Percentiles rank a stretch among this genome's conserved stretches.
Conservation (phyloP, 2,113 vertebrate species). For the Orcinus orca region DNA sequence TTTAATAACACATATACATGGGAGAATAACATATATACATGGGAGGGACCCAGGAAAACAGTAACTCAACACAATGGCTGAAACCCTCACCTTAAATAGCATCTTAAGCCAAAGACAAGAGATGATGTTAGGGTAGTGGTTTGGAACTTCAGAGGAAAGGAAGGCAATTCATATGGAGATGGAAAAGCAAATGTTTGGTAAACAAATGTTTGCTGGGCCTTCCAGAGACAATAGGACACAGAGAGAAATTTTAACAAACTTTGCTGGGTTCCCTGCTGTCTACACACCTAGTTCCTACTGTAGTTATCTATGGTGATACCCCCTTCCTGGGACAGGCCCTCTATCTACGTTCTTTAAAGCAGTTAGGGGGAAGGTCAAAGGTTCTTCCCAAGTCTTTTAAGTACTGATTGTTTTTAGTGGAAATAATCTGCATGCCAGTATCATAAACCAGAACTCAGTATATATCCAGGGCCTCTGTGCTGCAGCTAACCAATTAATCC, state of each 20-base stretch:
- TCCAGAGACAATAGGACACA: not conserved
- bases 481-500: not conserved
- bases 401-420: not conserved
- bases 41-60: not conserved
- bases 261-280: not conserved
- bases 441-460: not conserved
- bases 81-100: not conserved
- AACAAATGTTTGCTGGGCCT: not conserved
- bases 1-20: not conserved
- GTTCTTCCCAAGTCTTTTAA: not conserved
- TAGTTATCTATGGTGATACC: not conserved
- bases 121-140: not conserved
- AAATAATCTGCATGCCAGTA: not conserved
- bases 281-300: not conserved
- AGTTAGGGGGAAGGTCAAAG: not conserved
- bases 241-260: not conserved
- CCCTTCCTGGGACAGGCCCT: not conserved
- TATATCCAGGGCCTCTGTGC: not conserved
- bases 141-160: not conserved
- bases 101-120: not conserved
- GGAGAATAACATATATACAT: not conserved
- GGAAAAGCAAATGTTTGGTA: not conserved
- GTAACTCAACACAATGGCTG: not conserved
- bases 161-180: not conserved
- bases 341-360: not conserved